These are phyloP conservation scores for Pantherophis guttatus DNA, from an alignment of 2,113 vertebrate genomes.

Conservation along the genomic window DNA sequence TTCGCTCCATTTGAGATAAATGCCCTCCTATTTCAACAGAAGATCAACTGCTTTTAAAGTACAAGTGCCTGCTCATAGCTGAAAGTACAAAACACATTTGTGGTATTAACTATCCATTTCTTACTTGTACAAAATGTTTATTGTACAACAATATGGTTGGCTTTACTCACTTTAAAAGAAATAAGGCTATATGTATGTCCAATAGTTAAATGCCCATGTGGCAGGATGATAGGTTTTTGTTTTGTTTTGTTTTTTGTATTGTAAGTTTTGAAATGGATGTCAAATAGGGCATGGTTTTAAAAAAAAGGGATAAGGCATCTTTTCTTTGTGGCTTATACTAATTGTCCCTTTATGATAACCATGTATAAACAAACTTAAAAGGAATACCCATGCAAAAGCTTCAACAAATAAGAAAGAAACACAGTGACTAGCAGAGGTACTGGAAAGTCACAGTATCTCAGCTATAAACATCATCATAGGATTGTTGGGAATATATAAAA, in stretches of 20 bases:
- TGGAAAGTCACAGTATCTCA: not conserved
- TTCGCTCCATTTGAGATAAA: not conserved
- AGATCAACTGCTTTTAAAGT: not conserved
- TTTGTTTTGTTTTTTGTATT: not conserved
- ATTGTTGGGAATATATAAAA: not conserved
- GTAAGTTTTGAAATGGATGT: not conserved
- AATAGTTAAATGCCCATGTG: not conserved
- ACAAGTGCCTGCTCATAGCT: not conserved
- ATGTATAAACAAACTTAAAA: not conserved
- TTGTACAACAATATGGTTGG: not conserved
- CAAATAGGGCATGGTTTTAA: not conserved
- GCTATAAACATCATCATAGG: not conserved
- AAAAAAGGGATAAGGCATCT: not conserved
- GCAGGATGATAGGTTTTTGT: not conserved
- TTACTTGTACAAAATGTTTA: not conserved
- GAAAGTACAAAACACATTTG: slow-evolving; percentile 12
- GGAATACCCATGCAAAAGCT: not conserved
- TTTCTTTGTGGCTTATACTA: not conserved
- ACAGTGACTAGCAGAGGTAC: not conserved
- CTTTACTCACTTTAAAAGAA: slow-evolving; percentile 6
- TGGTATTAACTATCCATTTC: accelerated
- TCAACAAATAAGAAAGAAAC: not conserved
- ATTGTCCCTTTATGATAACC: not conserved
- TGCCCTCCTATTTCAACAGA: slow-evolving; percentile 10
- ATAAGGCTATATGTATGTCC: not conserved